phyloP scores from a whole-genome alignment of 2,113 vertebrate species.

The Oncorhynchus nerka region DNA sequence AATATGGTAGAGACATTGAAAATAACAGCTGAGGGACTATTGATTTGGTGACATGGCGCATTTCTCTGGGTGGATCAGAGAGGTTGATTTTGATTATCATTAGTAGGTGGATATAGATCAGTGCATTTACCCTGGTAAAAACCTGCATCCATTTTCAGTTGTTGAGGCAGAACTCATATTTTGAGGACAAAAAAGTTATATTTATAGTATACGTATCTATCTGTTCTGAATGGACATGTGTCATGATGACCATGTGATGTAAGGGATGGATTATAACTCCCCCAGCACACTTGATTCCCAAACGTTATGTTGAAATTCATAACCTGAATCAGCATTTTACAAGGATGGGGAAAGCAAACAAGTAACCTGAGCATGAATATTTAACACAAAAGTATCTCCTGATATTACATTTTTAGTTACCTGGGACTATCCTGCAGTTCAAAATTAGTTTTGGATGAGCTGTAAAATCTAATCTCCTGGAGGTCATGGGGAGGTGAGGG shows the following conservation, averaged over 20 bases:
- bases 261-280: constrained; percentile 29
- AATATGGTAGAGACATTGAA: not conserved
- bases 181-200: not conserved
- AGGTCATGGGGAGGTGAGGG: constrained; percentile 47
- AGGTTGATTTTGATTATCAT: not conserved
- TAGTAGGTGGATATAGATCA: not conserved
- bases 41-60: not conserved
- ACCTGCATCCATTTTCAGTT: constrained; percentile 32
- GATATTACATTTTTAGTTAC: constrained; percentile 31
- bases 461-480: constrained; percentile 14
- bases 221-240: not conserved
- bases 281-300: not conserved
- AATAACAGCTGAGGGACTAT: not conserved
- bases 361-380: constrained; percentile 40
- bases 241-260: not conserved
- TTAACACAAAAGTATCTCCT: constrained; percentile 50
- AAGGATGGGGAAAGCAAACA: constrained; percentile 24
- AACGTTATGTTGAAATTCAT: constrained; percentile 34
- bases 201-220: not conserved
- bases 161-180: constrained; percentile 43
- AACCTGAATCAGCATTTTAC: constrained; percentile 38
- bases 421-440: constrained; percentile 29
- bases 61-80: not conserved
- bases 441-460: constrained; percentile 49
- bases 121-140: not conserved